phyloP scores from a whole-genome alignment of 1,140 invertebrate species.

The Drosophila santomea region DNA sequence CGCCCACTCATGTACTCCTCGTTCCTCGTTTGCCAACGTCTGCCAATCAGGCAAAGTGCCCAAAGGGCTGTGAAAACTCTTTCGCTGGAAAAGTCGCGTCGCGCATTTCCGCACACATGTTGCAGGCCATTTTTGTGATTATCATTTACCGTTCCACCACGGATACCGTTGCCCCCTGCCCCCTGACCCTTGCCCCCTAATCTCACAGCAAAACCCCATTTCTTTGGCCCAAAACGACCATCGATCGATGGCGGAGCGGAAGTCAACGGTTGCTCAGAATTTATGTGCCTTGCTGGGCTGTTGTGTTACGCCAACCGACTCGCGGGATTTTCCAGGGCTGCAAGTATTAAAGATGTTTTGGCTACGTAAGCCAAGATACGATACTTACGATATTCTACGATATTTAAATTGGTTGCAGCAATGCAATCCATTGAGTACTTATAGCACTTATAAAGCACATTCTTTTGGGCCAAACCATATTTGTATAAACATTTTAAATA shows the following conservation, averaged over 20 bases:
- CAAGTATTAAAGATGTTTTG: slow-evolving; percentile 24
- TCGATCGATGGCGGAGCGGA: slow-evolving; percentile 52
- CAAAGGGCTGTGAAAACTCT: slow-evolving; percentile 68
- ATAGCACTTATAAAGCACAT: too few species aligned
- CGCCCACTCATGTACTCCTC: not conserved
- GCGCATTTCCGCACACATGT: slow-evolving; percentile 81
- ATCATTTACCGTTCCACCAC: slow-evolving; percentile 67
- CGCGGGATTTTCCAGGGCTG: slow-evolving; percentile 29
- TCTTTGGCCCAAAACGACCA: slow-evolving; percentile 25
- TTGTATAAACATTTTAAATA: too few species aligned
- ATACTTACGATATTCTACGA: not conserved
- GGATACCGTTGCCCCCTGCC: not conserved
- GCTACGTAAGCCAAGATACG: not conserved
- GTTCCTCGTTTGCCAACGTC: slow-evolving; percentile 8
- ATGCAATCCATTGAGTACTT: too few species aligned
- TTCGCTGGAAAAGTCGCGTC: slow-evolving; percentile 74
- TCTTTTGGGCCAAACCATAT: too few species aligned
- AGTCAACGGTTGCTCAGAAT: slow-evolving; percentile 30
- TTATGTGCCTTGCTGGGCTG: slow-evolving; percentile 61
- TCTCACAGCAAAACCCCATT: slow-evolving; percentile 2
- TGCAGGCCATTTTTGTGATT: slow-evolving; percentile 79
- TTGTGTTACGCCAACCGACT: slow-evolving; percentile 42
- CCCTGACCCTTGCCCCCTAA: not conserved
- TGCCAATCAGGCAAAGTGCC: slow-evolving; percentile 73
- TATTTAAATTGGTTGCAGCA: not conserved